These are phyloP conservation scores for Mongoloraphidia duomilia DNA, from an alignment of 2,888 invertebrate species.

Conservation along the genomic window DNA sequence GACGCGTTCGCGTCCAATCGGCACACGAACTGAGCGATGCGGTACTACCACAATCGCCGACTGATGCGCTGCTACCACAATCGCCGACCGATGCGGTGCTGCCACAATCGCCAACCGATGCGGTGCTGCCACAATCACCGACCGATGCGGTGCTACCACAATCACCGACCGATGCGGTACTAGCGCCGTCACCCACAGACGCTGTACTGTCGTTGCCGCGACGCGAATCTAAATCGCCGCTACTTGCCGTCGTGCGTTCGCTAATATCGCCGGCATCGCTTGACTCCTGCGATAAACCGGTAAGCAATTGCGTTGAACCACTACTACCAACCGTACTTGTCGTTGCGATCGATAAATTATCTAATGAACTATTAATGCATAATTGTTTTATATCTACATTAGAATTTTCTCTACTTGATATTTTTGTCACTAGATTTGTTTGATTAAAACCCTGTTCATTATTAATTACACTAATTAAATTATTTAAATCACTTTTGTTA, in stretches of 20 bases:
- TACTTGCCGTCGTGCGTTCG: constrained; percentile 39
- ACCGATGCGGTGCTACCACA: constrained; percentile 45
- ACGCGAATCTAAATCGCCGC: constrained; percentile 40
- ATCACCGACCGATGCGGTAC: constrained; percentile 30
- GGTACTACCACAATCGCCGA: constrained; percentile 42
- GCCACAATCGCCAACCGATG: too few relatives aligned
- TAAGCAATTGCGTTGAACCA: not conserved
- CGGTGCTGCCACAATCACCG: constrained; percentile 35
- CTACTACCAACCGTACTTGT: too few relatives aligned
- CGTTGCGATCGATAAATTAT: not conserved
- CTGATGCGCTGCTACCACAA: constrained; percentile 20
- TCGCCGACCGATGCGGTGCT: constrained; percentile 19
- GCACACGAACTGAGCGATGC: constrained; percentile 49
- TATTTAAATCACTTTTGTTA: constrained; percentile 6
- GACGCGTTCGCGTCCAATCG: constrained; percentile 43
- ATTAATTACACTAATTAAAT: too few relatives aligned
- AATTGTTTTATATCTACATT: constrained; percentile 4
- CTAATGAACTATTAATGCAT: constrained; percentile 5
- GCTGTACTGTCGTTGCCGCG: constrained; percentile 18
- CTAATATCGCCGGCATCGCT: constrained; percentile 39
- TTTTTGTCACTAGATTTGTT: constrained; percentile 8
- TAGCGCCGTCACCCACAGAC: constrained; percentile 25
- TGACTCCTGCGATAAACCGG: constrained; percentile 42
- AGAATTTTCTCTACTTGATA: not conserved
- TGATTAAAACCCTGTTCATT: constrained; percentile 10